A percentile compares a stretch with the other conserved stretches of the same genome.
These are phyloP conservation scores for Brachyhypopomus gauderio DNA, from an alignment of 2,113 vertebrate species.

Conservation along the genomic window DNA sequence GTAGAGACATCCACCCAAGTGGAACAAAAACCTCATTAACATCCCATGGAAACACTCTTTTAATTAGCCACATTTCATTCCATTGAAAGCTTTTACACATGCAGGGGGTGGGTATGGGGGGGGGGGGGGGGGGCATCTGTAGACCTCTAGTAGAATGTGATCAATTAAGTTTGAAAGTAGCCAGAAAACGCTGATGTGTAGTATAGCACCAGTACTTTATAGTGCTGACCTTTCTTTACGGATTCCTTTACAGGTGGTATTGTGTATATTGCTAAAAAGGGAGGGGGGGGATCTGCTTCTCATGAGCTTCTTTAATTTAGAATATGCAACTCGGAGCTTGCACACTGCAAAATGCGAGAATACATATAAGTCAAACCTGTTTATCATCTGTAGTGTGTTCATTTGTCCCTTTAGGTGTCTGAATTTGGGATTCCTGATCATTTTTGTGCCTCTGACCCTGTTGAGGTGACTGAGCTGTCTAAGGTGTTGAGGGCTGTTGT, in stretches of 20 bases:
- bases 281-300: no score
- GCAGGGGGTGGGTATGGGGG: background rate
- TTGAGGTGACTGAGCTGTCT: conserved; percentile 46
- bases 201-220: no score
- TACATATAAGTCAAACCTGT: no score
- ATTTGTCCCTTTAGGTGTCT: background rate
- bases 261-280: no score
- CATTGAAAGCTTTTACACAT: conserved; percentile 47
- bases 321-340: no score
- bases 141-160: conserved; percentile 3
- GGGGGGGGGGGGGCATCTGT: conserved; percentile 20
- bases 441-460: conserved; percentile 31
- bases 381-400: no score
- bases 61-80: conserved; percentile 61
- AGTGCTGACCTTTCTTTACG: no score
- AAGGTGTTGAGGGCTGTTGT: conserved; percentile 30
- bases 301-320: no score
- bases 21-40: conserved; percentile 60
- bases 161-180: background rate
- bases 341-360: no score
- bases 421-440: conserved; percentile 21
- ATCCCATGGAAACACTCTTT: conserved; percentile 56
- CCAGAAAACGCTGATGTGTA: no score
- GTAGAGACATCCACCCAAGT: conserved; percentile 53
- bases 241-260: background rate